Evolutionary conservation across 2,797 vertebrate genomes (phyloP).

Genomic region (Epinephelus awoara): DNA sequence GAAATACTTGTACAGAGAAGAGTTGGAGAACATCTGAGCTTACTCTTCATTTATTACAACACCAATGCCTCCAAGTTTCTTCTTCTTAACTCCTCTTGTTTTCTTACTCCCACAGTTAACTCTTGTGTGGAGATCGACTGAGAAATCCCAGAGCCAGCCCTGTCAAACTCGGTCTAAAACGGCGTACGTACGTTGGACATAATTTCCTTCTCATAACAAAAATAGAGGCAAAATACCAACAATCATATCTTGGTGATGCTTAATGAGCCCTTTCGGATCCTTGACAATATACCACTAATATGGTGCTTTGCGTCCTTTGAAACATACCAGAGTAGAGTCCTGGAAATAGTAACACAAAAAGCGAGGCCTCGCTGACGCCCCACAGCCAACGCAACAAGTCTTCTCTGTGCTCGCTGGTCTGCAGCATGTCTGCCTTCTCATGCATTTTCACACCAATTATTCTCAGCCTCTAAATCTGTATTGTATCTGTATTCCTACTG

Average conservation of each 20-base stretch:
- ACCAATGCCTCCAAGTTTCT: constrained; percentile 37
- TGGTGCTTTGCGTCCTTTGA: constrained; percentile 78
- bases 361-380: constrained; percentile 55
- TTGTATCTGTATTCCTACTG: constrained; percentile 19
- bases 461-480: constrained; percentile 12
- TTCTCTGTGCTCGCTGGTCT: background rate
- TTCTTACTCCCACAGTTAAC: constrained; percentile 37
- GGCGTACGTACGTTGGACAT: constrained; percentile 41
- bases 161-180: constrained; percentile 57
- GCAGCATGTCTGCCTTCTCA: constrained; percentile 3
- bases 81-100: constrained; percentile 21
- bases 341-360: constrained; percentile 78
- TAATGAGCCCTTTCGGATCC: constrained; percentile 82
- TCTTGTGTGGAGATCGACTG: constrained; percentile 23
- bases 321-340: constrained; percentile 69
- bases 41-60: constrained; percentile 25
- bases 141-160: constrained; percentile 44
- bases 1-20: background rate
- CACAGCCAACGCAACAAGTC: constrained; percentile 29
- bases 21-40: constrained; percentile 31
- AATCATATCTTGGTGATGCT: constrained; percentile 81
- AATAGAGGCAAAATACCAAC: constrained; percentile 81
- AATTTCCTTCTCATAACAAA: constrained; percentile 70
- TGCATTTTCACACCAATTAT: constrained; percentile 36
- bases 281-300: constrained; percentile 84